phyloP scores from a whole-genome alignment of 2,797 vertebrate genomes.

The Hephaestus fuliginosus region DNA sequence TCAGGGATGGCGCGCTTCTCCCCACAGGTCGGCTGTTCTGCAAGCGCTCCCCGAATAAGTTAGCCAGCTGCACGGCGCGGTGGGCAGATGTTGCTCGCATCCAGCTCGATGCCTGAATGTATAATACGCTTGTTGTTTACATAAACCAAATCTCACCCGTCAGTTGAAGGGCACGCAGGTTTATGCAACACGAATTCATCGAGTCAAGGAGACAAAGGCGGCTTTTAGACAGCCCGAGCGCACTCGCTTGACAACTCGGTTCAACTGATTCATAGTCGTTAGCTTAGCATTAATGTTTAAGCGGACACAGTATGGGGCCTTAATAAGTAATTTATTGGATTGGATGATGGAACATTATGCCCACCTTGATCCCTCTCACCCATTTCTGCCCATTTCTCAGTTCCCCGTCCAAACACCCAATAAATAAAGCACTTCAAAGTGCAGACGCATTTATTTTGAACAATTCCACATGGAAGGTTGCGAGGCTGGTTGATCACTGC shows the following conservation, averaged over 20 bases:
- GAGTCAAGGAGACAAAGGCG: constrained; percentile 8
- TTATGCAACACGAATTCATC: constrained; percentile 38
- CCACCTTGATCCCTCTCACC: constrained; percentile 12
- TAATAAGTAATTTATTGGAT: constrained; percentile 26
- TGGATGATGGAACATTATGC: constrained; percentile 15
- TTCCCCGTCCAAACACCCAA: constrained; percentile 15
- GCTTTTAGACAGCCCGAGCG: not conserved
- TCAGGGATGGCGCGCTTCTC: constrained; percentile 39
- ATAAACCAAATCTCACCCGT: constrained; percentile 51
- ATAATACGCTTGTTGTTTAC: constrained; percentile 65
- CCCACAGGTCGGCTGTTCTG: constrained; percentile 36
- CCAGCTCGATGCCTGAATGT: constrained; percentile 51
- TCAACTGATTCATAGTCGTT: constrained; percentile 50
- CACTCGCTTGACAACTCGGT: constrained; percentile 9
- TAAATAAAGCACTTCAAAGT: constrained; percentile 57
- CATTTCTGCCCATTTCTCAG: not conserved
- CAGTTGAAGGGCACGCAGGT: constrained; percentile 40
- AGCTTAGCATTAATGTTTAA: constrained; percentile 63
- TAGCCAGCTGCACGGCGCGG: constrained; percentile 27
- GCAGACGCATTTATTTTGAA: constrained; percentile 63
- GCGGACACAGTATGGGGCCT: constrained; percentile 7
- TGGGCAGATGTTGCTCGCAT: constrained; percentile 56
- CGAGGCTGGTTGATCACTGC: constrained; percentile 67
- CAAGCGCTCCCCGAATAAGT: constrained; percentile 9
- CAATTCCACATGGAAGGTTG: constrained; percentile 54